A percentile compares a stretch with the other conserved stretches of the same genome.
Evolutionary conservation across 1,140 invertebrate genomes (phyloP).

Genomic region (Lasaia peninsularis): DNA sequence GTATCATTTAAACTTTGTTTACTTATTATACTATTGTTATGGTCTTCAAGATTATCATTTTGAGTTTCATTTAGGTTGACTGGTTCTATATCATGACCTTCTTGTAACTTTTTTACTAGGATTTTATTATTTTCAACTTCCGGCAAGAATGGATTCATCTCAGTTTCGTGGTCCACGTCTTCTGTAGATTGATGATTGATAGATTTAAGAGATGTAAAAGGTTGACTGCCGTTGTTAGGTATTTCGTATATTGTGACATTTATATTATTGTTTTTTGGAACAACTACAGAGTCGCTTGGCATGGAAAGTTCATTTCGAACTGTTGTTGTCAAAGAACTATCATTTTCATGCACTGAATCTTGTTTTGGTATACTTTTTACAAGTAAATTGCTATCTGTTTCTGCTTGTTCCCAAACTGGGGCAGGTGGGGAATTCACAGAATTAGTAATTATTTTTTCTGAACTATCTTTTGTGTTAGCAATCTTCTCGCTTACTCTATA

Average conservation of each 20-base stretch:
- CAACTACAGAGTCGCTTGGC: slow-evolving; percentile 1
- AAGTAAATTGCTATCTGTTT: slow-evolving; percentile 33
- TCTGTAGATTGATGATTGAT: slow-evolving; percentile 43
- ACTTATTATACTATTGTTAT: slow-evolving; percentile 24
- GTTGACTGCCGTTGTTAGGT: slow-evolving; percentile 44
- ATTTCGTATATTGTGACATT: slow-evolving; percentile 66
- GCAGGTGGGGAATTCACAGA: slow-evolving; percentile 35
- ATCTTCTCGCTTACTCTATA: slow-evolving; percentile 34
- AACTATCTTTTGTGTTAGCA: slow-evolving; percentile 17
- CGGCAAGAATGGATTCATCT: slow-evolving; percentile 82
- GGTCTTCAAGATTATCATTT: slow-evolving; percentile 61
- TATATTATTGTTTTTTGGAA: slow-evolving; percentile 35
- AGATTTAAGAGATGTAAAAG: slow-evolving; percentile 33
- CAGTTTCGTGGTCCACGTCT: slow-evolving; percentile 64
- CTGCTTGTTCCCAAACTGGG: slow-evolving; percentile 62
- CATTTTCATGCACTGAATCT: slow-evolving; percentile 10
- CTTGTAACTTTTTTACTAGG: slow-evolving; percentile 76
- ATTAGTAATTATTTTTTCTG: slow-evolving; percentile 19
- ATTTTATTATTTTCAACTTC: slow-evolving; percentile 79
- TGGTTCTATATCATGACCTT: slow-evolving; percentile 67
- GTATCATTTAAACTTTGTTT: slow-evolving; percentile 18
- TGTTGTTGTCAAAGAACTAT: slow-evolving; percentile 11
- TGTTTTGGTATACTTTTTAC: slow-evolving; percentile 28
- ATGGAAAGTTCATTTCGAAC: slow-evolving; percentile 13
- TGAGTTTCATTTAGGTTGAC: slow-evolving; percentile 64